Evolutionary conservation across 2,888 invertebrate species (phyloP), one percentile per base, ranked within the genome.

Genomic region (Sylvicola cinctus): DNA sequence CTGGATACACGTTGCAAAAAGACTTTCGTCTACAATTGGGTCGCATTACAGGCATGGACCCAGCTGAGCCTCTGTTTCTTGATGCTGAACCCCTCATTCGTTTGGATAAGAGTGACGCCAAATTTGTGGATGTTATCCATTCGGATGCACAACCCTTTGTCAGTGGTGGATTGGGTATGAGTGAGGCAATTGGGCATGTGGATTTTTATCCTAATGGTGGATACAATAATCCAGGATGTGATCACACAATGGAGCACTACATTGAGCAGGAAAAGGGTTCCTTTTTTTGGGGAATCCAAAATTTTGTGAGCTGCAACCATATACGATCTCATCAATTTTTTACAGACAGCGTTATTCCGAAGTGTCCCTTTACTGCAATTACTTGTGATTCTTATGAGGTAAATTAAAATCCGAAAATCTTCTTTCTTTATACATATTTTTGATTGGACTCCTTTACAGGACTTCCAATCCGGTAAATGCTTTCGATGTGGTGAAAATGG

Each of bases 131-230:
- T 47, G 70, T 84, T 13, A 75, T 91, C 41, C 91, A 93, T 52
- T 84, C 85, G 4, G 88, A 91, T 50, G 76, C 76, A 1, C 69
- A 70, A 52, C 75, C 76, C 5, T 66, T 84, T 43, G 77, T 83
- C 44, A 70, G 66, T 43, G 74, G 74, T 36, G 75, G 70, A 34
- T 64, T 88, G 36, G 90, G 91, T 8, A 77, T 85, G 51, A 68
- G 70, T 6, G 79, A 83, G 46, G 66, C 77, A 0, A 70, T 81
- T 31, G 90, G 85, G 0, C 87, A 90, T 52, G 74, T 87, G 3
- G 91, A 91, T 54, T 90, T 87, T 57, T 91, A 75, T 51, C 87
- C 88, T 0, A 91, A 91, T 49, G 87, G 85, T 0, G 90, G 90
- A 0, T 66, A 71, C 5, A 68, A 72, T 38, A 88, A 80, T 49